Conservation (phyloP, 2,797 vertebrate genomes). For the Silurus aristotelis region DNA sequence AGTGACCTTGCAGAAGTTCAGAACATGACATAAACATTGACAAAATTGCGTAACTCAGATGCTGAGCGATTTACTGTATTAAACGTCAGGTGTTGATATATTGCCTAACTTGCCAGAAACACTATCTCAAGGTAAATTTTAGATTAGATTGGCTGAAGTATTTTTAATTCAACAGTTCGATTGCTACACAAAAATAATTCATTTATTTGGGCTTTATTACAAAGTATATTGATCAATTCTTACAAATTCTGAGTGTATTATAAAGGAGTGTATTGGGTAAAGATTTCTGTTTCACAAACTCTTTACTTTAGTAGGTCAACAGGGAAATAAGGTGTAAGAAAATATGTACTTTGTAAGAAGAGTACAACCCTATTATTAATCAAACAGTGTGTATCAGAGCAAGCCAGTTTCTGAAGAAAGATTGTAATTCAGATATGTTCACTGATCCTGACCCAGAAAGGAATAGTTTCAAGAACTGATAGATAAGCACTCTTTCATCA, state of each 20-base stretch:
- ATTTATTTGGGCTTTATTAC: background rate
- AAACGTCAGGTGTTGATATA: background rate
- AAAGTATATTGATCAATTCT: background rate
- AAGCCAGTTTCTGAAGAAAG: background rate
- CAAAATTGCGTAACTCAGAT: constrained; percentile 60
- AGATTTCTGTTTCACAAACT: constrained; percentile 4
- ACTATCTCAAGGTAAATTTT: background rate
- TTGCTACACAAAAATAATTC: background rate
- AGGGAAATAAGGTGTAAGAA: constrained; percentile 13
- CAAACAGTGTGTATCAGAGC: constrained; percentile 25
- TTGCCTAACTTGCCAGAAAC: background rate
- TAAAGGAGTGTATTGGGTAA: background rate
- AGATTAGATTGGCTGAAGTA: background rate
- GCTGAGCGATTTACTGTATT: constrained; percentile 5
- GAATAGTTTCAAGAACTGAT: background rate
- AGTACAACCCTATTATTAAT: constrained; percentile 5
- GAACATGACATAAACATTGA: constrained; percentile 65
- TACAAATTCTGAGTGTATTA: background rate
- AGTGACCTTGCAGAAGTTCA: constrained; percentile 53
- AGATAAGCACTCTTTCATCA: constrained; percentile 8
- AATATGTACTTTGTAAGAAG: constrained; percentile 52
- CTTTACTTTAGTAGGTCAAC: constrained; percentile 38
- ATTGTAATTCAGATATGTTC: background rate
- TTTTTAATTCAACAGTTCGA: background rate
- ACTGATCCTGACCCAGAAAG: background rate